These are phyloP conservation scores for Dryobates pubescens DNA, from an alignment of 2,797 vertebrate species.

Conservation along the genomic window DNA sequence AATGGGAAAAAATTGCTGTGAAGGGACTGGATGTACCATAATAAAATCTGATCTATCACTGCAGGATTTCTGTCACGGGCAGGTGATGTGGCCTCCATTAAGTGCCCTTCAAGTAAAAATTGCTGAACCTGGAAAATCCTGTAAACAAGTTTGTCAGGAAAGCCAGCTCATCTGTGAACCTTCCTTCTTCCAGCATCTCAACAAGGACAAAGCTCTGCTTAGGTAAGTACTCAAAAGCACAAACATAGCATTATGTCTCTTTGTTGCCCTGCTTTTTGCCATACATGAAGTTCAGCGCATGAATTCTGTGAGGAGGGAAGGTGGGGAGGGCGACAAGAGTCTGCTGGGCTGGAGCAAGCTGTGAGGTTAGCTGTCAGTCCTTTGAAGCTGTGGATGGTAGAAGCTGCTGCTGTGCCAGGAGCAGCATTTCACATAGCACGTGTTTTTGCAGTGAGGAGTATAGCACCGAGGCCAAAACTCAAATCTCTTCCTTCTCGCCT, in stretches of 20 bases:
- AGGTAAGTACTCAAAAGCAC: constrained; percentile 77
- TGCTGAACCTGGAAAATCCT: constrained; percentile 89
- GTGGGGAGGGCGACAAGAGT: neutral
- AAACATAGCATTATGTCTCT: neutral
- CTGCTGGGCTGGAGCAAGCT: neutral
- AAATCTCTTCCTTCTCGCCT: neutral
- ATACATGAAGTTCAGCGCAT: rapidly evolving
- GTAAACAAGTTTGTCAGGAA: constrained; percentile 97
- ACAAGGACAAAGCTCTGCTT: constrained; percentile 94
- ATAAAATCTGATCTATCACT: constrained; percentile 18
- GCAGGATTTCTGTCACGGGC: constrained; percentile 98
- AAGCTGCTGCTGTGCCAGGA: neutral
- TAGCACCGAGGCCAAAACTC: neutral
- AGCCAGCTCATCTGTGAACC: constrained; percentile 97
- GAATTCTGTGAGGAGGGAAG: neutral
- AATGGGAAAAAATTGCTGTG: neutral
- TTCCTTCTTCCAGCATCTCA: constrained; percentile 98
- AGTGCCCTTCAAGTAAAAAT: constrained; percentile 90
- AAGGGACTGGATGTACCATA: neutral
- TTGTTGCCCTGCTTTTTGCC: neutral
- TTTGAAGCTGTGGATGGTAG: neutral
- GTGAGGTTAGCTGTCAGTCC: neutral
- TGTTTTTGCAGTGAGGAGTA: neutral
- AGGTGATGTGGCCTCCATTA: constrained; percentile 98
- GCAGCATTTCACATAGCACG: rapidly evolving